Base-by-base conservation (phyloP, 2,888 invertebrate genomes). In the Pediacus dermestoides region DNA sequence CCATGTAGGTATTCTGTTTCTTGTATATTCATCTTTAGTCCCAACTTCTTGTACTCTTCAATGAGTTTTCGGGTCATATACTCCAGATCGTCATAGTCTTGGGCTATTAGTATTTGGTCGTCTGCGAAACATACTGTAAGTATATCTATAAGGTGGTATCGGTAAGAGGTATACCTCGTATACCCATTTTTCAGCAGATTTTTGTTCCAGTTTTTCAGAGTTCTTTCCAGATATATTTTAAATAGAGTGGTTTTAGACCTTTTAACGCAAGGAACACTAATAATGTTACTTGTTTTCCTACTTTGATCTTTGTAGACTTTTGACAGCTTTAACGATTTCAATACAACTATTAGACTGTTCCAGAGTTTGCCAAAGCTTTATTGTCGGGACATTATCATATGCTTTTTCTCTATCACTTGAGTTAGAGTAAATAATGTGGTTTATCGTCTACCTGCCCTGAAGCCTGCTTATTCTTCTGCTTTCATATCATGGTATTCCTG, bases 21-120 rank as follows among this genome's bases (percentile, higher is more conserved):
- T n/a, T 16, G 10, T 26, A 46, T 25, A 28, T 41, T 48, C 6
- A 46, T 39, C 30, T 46, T 34, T 32, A 40, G 21, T 25, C 38
- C 39, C 38, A 39, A 37, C 26, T 39, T 41, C 18, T 18, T 14
- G 21, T 46, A 48, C 15, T n/a, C n/a, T n/a, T 42, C 43, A 16
- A 48, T 39, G 16, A 47, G 34, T 30, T 42, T n/a, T 33, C 50
- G 35, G 14, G 42, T 27, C 42, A 37, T 45, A 30, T 50, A 42
- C 9, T 23, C 23, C 3, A 31, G 3, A 9, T 31, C 16, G 3
- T 31, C 32, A 2, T 6, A 6, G 16, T 18, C 32, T 15, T 31
- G 27, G 11, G 42, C 42, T 10, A 42, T 10, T 12, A 43, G 36
- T 14, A 37, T 16, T 16, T 43, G 43, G 22, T 43, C 43, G 26